phyloP scores from a whole-genome alignment of 2,888 invertebrate species.

The Lymantria monacha region DNA sequence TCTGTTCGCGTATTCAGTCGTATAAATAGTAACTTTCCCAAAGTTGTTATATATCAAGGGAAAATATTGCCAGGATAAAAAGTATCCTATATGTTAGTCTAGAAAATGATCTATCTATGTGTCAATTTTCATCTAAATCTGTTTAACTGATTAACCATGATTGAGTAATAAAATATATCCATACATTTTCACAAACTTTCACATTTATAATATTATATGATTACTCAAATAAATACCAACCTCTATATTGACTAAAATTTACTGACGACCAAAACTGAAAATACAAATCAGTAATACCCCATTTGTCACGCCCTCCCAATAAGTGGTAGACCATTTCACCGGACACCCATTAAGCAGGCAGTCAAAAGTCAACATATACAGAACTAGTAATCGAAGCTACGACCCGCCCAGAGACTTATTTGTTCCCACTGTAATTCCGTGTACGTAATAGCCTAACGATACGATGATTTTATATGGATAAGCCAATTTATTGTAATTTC shows the following conservation, averaged over 20 bases:
- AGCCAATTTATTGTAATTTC: background rate
- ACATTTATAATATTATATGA: too few relatives aligned
- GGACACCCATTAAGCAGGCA: constrained; percentile 27
- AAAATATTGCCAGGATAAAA: too few relatives aligned
- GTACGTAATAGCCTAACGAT: constrained; percentile 29
- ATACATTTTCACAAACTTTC: too few relatives aligned
- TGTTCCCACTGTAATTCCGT: constrained; percentile 35
- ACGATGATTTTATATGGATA: constrained; percentile 19
- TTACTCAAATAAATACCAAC: background rate
- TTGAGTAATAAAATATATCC: too few relatives aligned
- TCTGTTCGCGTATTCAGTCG: too few relatives aligned
- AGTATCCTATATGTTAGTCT: too few relatives aligned
- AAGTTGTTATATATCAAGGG: too few relatives aligned
- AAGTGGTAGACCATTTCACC: constrained; percentile 11
- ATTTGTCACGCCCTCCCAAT: constrained; percentile 15
- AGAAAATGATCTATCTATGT: too few relatives aligned
- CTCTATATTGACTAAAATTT: background rate
- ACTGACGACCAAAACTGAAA: background rate
- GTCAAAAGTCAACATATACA: constrained; percentile 39
- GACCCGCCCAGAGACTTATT: constrained; percentile 34
- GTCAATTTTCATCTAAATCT: too few relatives aligned
- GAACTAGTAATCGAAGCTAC: constrained; percentile 35
- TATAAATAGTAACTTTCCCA: too few relatives aligned
- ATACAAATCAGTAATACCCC: constrained; percentile 9
- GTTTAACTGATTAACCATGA: too few relatives aligned